Conservation (phyloP, 1,140 invertebrate genomes). For the Hyphantria cunea region DNA sequence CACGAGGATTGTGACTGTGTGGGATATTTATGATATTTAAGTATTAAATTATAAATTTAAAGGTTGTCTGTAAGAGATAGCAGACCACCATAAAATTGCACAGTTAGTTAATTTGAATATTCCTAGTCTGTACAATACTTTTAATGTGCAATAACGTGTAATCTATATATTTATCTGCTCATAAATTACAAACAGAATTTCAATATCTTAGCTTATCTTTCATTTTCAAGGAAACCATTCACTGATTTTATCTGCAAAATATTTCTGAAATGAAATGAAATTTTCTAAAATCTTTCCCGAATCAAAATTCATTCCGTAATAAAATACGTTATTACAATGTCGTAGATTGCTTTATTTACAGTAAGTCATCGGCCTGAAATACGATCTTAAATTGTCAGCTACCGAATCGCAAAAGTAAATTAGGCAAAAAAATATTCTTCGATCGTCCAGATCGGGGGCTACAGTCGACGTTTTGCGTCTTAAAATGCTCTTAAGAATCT, state of each 20-base stretch:
- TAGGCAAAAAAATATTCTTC: conserved; percentile 30
- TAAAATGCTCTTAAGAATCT: conserved; percentile 52
- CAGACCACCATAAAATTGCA: too few relatives aligned
- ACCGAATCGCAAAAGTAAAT: conserved; percentile 18
- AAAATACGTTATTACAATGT: conserved; percentile 14
- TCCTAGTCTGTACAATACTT: too few relatives aligned
- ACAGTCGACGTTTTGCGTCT: conserved; percentile 47
- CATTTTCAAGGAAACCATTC: background rate
- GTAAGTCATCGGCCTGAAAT: conserved; percentile 6
- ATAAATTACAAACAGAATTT: too few relatives aligned
- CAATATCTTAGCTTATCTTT: too few relatives aligned
- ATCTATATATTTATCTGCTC: too few relatives aligned
- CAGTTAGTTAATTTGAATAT: too few relatives aligned
- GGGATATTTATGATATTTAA: too few relatives aligned
- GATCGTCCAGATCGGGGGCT: conserved; percentile 33
- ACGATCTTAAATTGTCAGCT: conserved; percentile 5
- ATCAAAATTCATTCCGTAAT: conserved; percentile 13
- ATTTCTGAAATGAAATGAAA: conserved; percentile 9
- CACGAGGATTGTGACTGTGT: too few relatives aligned
- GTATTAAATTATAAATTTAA: too few relatives aligned
- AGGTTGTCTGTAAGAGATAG: too few relatives aligned
- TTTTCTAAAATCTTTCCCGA: conserved; percentile 13
- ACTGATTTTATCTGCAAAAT: background rate
- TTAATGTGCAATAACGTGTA: too few relatives aligned
- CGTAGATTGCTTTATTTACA: conserved; percentile 6